Base-by-base conservation (phyloP, 2,113 vertebrate genomes). In the Marmota flaviventris region DNA sequence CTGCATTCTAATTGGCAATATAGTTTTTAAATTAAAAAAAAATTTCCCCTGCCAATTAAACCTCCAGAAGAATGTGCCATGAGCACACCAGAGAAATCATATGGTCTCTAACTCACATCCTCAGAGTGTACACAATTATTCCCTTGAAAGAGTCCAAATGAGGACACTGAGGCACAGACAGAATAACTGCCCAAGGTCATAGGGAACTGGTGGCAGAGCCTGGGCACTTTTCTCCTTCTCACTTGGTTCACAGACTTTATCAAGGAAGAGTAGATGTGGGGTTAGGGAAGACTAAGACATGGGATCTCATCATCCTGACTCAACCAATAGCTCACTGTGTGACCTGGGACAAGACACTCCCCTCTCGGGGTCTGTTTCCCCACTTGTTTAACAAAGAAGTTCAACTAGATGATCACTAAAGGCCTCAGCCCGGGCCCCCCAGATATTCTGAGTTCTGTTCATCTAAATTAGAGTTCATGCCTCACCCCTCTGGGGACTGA, bases 311-410 rank as follows among this genome's bases (percentile, higher is more conserved):
- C 53, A 89, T 39, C 77, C n/a, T 77, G 61, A 78, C 8, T 58
- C 61, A 93, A 70, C 22, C 78, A 93, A 17, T 4, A 45, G 39
- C 32, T 92, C 58, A 5, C 17, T 34, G 37, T 91, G n/a, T 89
- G 73, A 75, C 69, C n/a, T 5, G 42, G 53, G 77, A 88, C 25
- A 78, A 93, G 61, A 18, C 58, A 45, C 53, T 78, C 53, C 45
- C 42, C 32, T 76, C 14, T 92, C 45, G 79, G 65, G 3, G 27
- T 67, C 53, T 90, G 65, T 10, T 72, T 86, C 79, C 75, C 24
- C 25, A 63, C 48, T 14, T 77, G 20, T 63, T 78, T 63, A 85
- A 81, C 72, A 94, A 96, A 89, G 72, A 16, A 94, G 17, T 29
- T 53, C 29, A 90, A 42, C 56, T 45, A 69, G 42, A 27, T 58